These are phyloP conservation scores for Acanthurus lineatus DNA, from an alignment of 2,797 vertebrate species.

Conservation along the genomic window DNA sequence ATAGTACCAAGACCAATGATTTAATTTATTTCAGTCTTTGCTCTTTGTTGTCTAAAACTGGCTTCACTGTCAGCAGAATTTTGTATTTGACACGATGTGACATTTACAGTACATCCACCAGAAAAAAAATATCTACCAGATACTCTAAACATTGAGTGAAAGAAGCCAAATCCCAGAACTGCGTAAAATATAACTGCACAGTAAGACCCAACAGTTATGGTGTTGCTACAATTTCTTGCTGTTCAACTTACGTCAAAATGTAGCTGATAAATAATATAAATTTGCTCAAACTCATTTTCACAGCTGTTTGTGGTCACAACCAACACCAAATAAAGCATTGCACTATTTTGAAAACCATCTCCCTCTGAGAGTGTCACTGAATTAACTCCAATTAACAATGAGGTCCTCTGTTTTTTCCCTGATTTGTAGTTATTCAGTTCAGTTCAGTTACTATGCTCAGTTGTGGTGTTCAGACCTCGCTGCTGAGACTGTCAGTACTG, in stretches of 20 bases:
- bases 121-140: not conserved
- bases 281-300: not conserved
- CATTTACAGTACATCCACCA: no score
- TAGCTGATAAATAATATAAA: not conserved
- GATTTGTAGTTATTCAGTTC: constrained; percentile 13
- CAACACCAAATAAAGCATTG: not conserved
- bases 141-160: not conserved
- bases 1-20: no score
- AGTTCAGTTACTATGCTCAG: constrained; percentile 8
- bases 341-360: not conserved
- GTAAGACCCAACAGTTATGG: not conserved
- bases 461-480: not conserved
- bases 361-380: not conserved
- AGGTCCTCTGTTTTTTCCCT: not conserved
- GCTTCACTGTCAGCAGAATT: no score
- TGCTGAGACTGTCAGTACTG: not conserved
- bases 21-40: no score
- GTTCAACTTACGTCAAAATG: not conserved
- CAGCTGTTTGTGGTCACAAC: not conserved
- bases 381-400: not conserved
- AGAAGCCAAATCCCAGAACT: not conserved
- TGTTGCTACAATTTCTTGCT: not conserved
- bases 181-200: not conserved
- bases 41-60: no score
- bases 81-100: no score